Evolutionary conservation across 1,140 invertebrate genomes (phyloP).

Genomic region (Lepidurus packardi): DNA sequence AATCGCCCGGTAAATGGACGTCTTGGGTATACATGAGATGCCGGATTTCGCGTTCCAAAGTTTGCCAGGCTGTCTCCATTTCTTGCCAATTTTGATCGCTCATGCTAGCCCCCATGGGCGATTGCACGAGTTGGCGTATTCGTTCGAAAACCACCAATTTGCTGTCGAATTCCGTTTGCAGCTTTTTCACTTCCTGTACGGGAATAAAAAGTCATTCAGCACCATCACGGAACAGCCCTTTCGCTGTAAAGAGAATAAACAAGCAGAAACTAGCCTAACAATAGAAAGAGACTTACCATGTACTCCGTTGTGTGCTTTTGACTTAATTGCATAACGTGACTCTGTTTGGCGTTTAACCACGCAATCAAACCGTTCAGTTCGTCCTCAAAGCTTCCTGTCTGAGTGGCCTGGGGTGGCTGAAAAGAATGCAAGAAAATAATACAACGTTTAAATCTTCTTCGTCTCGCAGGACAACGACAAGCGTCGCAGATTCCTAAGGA

Average conservation of each 20-base stretch:
- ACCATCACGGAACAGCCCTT: neutral
- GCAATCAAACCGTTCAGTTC: constrained; percentile 2
- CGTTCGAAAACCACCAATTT: constrained; percentile 63
- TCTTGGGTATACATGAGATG: constrained; percentile 82
- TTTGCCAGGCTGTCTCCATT: constrained; percentile 67
- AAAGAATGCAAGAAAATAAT: neutral
- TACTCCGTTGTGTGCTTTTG: constrained; percentile 8
- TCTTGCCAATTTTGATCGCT: constrained; percentile 72
- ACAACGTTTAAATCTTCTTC: neutral
- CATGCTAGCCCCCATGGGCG: constrained; percentile 68
- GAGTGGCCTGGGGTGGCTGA: constrained; percentile 20
- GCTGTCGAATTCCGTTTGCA: constrained; percentile 63
- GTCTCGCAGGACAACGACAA: neutral
- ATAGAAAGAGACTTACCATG: neutral
- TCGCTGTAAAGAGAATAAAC: neutral
- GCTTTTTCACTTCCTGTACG: constrained; percentile 62
- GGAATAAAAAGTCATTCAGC: constrained; percentile 40
- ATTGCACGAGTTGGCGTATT: constrained; percentile 66
- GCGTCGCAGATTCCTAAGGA: no score
- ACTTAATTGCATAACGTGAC: neutral
- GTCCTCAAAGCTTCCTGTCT: constrained; percentile 5
- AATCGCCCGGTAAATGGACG: constrained; percentile 70
- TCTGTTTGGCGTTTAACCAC: neutral
- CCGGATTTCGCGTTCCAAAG: constrained; percentile 63
- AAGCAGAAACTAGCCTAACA: neutral